Base-by-base conservation (phyloP, 2,888 invertebrate species). In the Morpho deidamia region DNA sequence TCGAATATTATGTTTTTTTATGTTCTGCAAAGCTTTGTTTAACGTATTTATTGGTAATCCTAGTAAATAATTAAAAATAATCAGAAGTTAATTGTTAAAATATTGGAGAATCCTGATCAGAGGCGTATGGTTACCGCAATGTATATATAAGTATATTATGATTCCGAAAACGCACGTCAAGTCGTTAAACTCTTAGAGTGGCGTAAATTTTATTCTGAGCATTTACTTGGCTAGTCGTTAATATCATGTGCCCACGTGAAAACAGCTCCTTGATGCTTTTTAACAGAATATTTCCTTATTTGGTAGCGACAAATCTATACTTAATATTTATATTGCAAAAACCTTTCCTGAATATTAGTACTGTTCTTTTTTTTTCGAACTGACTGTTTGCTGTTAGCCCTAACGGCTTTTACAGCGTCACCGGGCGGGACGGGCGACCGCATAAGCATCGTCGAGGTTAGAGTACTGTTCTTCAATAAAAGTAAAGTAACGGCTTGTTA, bases 201-300 rank as follows among this genome's bases (percentile, higher is more conserved):
- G 58, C 59, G 65, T 73, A 64, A 72, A 74, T 60, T 70, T 66
- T 61, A 60, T 68, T 61, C 64, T 59, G 58, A 59, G 61, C 43
- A 34, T 59, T 58, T 64, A 58, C 52, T 53, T 53, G 38, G 58
- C 51, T 55, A 38, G 37, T 43, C 43, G 59, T 51, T 50, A 44
- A 60, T 61, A 53, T 65, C 67, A 65, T 67, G 50, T 39, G 54
- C 45, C 49, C 44, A 44, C 49, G 42, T 51, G n/a, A 41, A 46
- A 34, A 11, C 35, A 40, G 50, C 48, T 45, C 8, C 8, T 38
- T 11, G 12, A 11, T 33, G 11, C 46, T 50, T 51, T 47, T 44
- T 34, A 34, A 40, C 11, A 7, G 10, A 32, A 14, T 41, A 42
- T 38, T 43, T 47, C 40, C 40, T 33, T 42, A 42, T 44, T 49